Evolutionary conservation across 2,797 vertebrate species (phyloP).

Genomic region (Clarias laeviceps): DNA sequence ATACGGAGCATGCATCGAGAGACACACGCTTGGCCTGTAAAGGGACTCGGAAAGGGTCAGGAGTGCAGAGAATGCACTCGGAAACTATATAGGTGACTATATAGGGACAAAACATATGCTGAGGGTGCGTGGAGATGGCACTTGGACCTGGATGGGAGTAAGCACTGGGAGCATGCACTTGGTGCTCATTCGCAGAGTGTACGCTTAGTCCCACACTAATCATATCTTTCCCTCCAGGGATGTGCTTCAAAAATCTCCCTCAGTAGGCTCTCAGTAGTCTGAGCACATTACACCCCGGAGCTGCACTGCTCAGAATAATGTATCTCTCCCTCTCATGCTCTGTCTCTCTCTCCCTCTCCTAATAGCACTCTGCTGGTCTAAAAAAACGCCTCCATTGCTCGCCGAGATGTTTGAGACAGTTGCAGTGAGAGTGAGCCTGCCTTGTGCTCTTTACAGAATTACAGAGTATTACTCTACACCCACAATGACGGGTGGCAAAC

Average conservation of each 20-base stretch:
- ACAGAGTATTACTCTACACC: slow-evolving; percentile 28
- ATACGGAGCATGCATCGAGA: not conserved
- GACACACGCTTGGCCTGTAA: not conserved
- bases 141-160: not conserved
- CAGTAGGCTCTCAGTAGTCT: slow-evolving; percentile 54
- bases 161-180: slow-evolving; percentile 22
- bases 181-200: slow-evolving; percentile 26
- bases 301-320: slow-evolving; percentile 53
- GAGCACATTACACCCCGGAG: slow-evolving; percentile 49
- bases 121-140: not conserved
- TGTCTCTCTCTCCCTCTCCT: slow-evolving; percentile 18
- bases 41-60: not conserved
- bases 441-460: slow-evolving; percentile 31
- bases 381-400: slow-evolving; percentile 37
- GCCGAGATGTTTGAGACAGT: slow-evolving; percentile 32
- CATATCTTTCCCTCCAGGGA: slow-evolving; percentile 54
- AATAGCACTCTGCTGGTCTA: slow-evolving; percentile 25
- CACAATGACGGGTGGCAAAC: slow-evolving; percentile 45
- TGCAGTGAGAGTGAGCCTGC: slow-evolving; percentile 11
- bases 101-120: not conserved
- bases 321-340: slow-evolving; percentile 22
- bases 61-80: not conserved
- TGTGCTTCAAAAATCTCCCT: slow-evolving; percentile 53
- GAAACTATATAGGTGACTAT: not conserved
- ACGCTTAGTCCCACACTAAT: slow-evolving; percentile 54